Percentiles rank a stretch among this genome's conserved stretches.
Conservation (phyloP, 2,888 invertebrate species). For the Sphaeridia pumilis region DNA sequence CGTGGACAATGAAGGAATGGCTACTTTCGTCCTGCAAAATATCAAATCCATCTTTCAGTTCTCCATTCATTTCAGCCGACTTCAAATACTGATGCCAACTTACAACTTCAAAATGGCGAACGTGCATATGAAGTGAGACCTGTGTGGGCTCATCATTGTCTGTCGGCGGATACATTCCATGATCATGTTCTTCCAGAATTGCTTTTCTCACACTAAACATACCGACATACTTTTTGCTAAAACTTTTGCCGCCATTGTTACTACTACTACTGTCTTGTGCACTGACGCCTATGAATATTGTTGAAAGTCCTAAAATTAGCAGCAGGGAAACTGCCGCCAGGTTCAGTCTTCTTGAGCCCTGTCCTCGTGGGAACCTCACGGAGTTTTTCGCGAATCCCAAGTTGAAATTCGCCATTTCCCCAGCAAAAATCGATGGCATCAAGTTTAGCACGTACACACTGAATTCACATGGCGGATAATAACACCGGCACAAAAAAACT, state of each 20-base stretch:
- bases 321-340: no score
- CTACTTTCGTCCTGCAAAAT: conserved; percentile 46
- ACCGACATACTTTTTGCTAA: neutral
- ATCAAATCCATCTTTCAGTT: conserved; percentile 6
- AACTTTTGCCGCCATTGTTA: neutral
- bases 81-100: neutral
- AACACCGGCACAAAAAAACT: no score
- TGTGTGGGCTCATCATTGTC: conserved; percentile 12
- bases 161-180: conserved; percentile 19
- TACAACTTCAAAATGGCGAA: conserved; percentile 31
- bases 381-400: no score
- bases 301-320: neutral
- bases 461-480: no score
- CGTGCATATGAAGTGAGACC: conserved; percentile 24
- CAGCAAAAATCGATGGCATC: no score
- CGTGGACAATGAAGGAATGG: conserved; percentile 50
- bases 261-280: neutral
- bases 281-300: neutral
- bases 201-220: conserved; percentile 4
- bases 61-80: neutral
- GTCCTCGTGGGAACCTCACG: no score
- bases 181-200: conserved; percentile 26
- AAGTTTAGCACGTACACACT: no score
- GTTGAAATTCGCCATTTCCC: no score
- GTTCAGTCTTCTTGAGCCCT: no score